A percentile compares a stretch with the other conserved stretches of the same genome.
Conservation (phyloP, 2,797 vertebrate genomes). For the Pelobates cultripes region DNA sequence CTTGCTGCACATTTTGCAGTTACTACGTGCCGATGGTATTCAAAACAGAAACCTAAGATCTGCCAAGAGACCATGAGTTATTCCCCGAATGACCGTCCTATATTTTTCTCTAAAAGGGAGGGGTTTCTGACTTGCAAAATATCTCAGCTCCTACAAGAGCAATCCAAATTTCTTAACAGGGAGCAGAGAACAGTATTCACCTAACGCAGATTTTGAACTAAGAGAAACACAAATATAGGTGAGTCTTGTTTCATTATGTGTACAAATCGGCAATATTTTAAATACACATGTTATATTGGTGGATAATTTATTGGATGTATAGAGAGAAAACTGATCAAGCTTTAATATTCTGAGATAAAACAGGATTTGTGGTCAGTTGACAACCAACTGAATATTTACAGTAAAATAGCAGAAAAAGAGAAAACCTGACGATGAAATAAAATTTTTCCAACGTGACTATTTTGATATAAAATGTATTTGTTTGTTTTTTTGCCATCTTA, state of each 20-base stretch:
- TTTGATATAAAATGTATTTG: too few species aligned
- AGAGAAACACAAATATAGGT: conserved; percentile 4
- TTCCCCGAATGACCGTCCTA: conserved; percentile 2
- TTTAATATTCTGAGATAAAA: too few species aligned
- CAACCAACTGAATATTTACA: too few species aligned
- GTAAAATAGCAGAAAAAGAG: too few species aligned
- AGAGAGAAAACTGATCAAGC: too few species aligned
- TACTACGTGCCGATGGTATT: background rate
- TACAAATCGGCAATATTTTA: background rate
- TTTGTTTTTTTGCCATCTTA: too few species aligned
- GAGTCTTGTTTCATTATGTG: background rate
- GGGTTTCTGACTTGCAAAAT: conserved; percentile 17
- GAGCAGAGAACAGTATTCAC: conserved; percentile 11
- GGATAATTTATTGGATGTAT: too few species aligned
- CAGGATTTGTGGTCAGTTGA: too few species aligned
- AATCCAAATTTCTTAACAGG: background rate
- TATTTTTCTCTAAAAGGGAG: conserved; percentile 19
- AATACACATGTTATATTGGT: too few species aligned
- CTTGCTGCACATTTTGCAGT: too few species aligned
- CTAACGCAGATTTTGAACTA: background rate
- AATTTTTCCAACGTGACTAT: too few species aligned
- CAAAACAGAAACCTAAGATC: background rate
- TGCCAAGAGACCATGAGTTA: conserved; percentile 7
- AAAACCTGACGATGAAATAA: too few species aligned
- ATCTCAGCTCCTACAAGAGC: background rate